Base-by-base conservation (phyloP, 2,797 vertebrate genomes). In the Otus scops region DNA sequence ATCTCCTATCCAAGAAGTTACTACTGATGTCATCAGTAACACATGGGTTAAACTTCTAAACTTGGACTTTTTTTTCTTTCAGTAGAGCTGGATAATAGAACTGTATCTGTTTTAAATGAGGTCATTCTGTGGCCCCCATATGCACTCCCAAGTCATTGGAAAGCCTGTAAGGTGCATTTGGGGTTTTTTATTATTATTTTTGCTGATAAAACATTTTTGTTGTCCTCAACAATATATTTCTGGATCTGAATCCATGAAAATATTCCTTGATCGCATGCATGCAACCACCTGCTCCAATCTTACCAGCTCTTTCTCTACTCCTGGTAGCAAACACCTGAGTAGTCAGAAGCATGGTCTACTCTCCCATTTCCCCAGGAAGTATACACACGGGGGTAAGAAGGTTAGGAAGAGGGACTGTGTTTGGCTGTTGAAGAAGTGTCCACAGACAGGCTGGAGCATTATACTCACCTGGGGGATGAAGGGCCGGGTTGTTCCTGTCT, bases 391-490 rank as follows among this genome's bases (percentile, higher is more conserved):
- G 36, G 3, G 3, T 57, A 60, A 64, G 30, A 48, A 78, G 28
- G 45, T 51, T 47, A 92, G 23, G 75, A 93, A 94, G 74, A 87
- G 68, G 27, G 78, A 34, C 43, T 80, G 75, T 48, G 36, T 78
- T 47, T 34, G 59, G 67, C 45, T 60, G 45, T 70, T 27, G 93
- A 89, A 38, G 60, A 89, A 41, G 36, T 75, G 80, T 64, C 93
- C 43, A 85, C 32, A 79, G 60, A 65, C 60, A 94, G 50, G 43
- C 0, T 63, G 93, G 83, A 91, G 61, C 82, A 81, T 90, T 89
- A 97, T 97, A 97, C 97, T 97, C 90, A 97, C 95, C 94, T 81
- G 26, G 69, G 75, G 85, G 70, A 63, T 38, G 92, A 92, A 60
- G 39, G 32, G 56, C 53, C 81, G 67, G 9, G 23, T 45, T 94